These are phyloP conservation scores for Drosophila flavopinicola DNA, from an alignment of 2,888 invertebrate genomes.

Conservation along the genomic window DNA sequence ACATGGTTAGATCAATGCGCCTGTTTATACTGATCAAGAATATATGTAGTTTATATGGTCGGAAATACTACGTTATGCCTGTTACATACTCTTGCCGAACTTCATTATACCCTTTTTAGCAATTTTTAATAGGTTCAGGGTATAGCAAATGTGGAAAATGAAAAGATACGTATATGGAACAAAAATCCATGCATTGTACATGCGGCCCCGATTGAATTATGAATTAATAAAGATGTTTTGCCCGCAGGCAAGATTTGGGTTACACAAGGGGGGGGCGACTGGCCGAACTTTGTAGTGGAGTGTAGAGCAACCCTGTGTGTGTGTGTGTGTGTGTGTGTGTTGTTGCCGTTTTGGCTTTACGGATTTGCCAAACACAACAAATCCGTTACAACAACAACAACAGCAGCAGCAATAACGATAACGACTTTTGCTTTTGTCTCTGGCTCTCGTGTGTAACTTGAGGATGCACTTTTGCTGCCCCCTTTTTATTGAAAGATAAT, in stretches of 20 bases:
- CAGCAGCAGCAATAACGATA: slow-evolving; percentile 51
- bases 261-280: slow-evolving; percentile 55
- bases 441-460: slow-evolving; percentile 76
- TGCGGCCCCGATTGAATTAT: slow-evolving; percentile 82
- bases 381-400: slow-evolving; percentile 67
- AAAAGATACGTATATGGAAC: slow-evolving; percentile 8
- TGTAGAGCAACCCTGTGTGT: slow-evolving; percentile 46
- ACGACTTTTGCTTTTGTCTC: slow-evolving; percentile 47
- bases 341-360: slow-evolving; percentile 80
- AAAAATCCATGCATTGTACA: slow-evolving; percentile 44
- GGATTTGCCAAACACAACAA: slow-evolving; percentile 77
- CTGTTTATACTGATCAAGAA: too few relatives aligned
- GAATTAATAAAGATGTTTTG: slow-evolving; percentile 84
- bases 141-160: too few relatives aligned
- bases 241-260: slow-evolving; percentile 84
- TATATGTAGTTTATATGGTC: too few relatives aligned
- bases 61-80: too few relatives aligned
- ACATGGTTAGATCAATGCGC: too few relatives aligned
- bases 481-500: slow-evolving; percentile 83
- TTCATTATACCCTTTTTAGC: too few relatives aligned
- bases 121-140: too few relatives aligned
- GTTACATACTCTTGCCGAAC: too few relatives aligned
- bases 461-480: slow-evolving; percentile 79
- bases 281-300: slow-evolving; percentile 8
- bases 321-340: slow-evolving; percentile 1